These are phyloP conservation scores for Hydrozoanthus tunicans DNA, from an alignment of 64 coral and sea anemone species.

Conservation along the genomic window DNA sequence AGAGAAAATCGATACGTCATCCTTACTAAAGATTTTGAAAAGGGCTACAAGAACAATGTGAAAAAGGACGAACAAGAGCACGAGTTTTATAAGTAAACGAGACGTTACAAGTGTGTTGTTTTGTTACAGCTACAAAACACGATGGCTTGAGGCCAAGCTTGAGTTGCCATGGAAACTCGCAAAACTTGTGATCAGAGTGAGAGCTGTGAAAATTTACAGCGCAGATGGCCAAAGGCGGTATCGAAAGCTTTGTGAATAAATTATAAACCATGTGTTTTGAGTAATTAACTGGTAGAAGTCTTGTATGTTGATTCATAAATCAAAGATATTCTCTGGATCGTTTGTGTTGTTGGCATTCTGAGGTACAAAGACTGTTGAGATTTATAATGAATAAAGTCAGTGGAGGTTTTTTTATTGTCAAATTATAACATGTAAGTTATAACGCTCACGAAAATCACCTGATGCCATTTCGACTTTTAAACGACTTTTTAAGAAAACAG, in stretches of 20 bases:
- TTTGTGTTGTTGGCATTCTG: no score
- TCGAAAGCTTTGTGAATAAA: slow-evolving; percentile 41
- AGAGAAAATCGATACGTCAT: slow-evolving; percentile 98
- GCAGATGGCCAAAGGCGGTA: neutral
- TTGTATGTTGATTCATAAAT: neutral
- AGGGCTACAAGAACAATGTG: slow-evolving; percentile 99
- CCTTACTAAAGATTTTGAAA: slow-evolving; percentile 97
- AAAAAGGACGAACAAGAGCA: slow-evolving; percentile 99
- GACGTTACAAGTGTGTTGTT: neutral
- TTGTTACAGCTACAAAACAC: neutral
- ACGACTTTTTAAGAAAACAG: no score
- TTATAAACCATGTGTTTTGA: slow-evolving; percentile 4
- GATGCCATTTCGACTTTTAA: no score
- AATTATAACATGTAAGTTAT: no score
- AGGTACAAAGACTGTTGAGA: no score
- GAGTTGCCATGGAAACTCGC: neutral
- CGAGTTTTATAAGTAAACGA: slow-evolving; percentile 97
- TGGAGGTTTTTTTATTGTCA: no score
- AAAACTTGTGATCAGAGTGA: neutral
- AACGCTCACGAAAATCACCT: no score
- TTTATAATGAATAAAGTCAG: no score
- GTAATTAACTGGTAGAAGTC: neutral
- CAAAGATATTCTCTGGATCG: no score
- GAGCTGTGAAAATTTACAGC: neutral
- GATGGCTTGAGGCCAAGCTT: neutral